phyloP scores from a whole-genome alignment of 2,797 vertebrate species.

The Sebastes trivittatus region DNA sequence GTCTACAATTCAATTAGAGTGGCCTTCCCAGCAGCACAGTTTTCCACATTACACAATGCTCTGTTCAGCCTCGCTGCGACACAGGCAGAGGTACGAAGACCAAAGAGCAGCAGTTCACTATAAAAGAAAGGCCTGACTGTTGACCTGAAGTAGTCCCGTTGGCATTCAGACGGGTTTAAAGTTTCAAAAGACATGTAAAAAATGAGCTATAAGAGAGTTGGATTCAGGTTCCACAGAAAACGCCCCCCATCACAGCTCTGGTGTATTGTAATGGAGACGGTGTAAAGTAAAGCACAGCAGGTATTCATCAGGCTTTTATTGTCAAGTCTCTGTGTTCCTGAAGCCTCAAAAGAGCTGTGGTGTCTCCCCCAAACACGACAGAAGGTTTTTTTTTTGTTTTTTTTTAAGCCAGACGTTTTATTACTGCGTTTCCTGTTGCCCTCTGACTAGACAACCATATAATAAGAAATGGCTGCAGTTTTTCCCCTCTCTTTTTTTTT shows the following conservation, averaged over 20 bases:
- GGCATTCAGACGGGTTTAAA: neutral
- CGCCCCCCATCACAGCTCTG: neutral
- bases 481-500: neutral
- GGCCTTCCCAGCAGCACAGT: slow-evolving; percentile 76
- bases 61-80: slow-evolving; percentile 41
- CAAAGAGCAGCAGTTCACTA: slow-evolving; percentile 22
- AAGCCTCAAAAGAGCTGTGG: slow-evolving; percentile 38
- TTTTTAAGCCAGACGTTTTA: slow-evolving; percentile 71
- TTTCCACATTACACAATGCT: slow-evolving; percentile 70
- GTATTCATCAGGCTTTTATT: slow-evolving; percentile 31
- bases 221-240: neutral
- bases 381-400: slow-evolving; percentile 30
- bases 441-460: slow-evolving; percentile 74
- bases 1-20: slow-evolving; percentile 90
- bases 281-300: slow-evolving; percentile 2
- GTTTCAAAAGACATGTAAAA: neutral
- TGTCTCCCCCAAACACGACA: slow-evolving; percentile 51
- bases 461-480: slow-evolving; percentile 71
- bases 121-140: neutral
- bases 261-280: neutral
- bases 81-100: slow-evolving; percentile 19
- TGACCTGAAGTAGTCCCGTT: neutral
- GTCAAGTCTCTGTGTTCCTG: slow-evolving; percentile 25
- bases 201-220: neutral
- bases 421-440: slow-evolving; percentile 76